Percentiles rank a stretch among this genome's conserved stretches.
These are phyloP conservation scores for Corythornis leucogaster DNA, from an alignment of 2,797 vertebrate species.

Conservation along the genomic window DNA sequence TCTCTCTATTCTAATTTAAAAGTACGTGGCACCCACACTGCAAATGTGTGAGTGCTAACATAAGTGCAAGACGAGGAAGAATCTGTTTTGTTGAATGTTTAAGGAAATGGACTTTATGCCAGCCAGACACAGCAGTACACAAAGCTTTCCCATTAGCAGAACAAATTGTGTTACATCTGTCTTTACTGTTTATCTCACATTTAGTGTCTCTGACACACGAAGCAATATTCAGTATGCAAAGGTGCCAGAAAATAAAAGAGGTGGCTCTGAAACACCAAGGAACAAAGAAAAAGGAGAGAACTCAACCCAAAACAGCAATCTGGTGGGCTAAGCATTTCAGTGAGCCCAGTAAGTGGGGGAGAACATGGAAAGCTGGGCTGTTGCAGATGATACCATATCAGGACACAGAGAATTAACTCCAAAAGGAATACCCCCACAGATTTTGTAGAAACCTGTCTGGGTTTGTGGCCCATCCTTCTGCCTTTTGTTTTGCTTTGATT, in stretches of 20 bases:
- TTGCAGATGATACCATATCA: not conserved
- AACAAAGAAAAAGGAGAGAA: not conserved
- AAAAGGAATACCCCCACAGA: rapidly evolving
- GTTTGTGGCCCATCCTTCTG: not conserved
- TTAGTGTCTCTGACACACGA: not conserved
- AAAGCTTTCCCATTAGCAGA: not conserved
- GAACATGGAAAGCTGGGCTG: not conserved
- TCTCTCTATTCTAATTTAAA: not conserved
- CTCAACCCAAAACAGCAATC: not conserved
- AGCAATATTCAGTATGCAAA: not conserved
- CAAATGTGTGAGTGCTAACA: not conserved
- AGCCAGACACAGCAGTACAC: not conserved
- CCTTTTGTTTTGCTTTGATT: not conserved
- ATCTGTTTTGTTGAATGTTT: not conserved
- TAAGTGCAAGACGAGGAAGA: not conserved
- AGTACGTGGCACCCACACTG: not conserved
- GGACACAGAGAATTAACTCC: not conserved
- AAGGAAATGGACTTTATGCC: not conserved
- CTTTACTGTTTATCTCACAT: not conserved
- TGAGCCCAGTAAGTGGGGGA: not conserved
- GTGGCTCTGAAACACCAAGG: not conserved
- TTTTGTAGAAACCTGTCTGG: not conserved
- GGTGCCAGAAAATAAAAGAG: not conserved
- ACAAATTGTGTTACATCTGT: not conserved
- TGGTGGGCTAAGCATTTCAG: not conserved